A percentile compares a stretch with the other conserved stretches of the same genome.
Conservation (phyloP, 2,888 invertebrate species). For the Axea sp. region DNA sequence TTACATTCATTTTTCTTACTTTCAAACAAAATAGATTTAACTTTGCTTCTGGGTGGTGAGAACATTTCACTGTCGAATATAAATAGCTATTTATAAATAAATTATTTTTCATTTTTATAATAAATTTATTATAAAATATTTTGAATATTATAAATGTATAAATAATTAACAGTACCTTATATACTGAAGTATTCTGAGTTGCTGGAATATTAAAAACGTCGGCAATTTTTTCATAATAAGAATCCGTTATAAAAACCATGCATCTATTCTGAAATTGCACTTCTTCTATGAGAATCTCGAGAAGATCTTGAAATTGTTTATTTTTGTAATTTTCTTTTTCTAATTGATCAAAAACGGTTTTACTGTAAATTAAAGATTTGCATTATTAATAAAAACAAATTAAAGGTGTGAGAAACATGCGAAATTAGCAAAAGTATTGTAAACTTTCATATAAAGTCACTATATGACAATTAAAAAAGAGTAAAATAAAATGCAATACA, state of each 20-base stretch:
- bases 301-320: slow-evolving; percentile 65
- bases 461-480: no score
- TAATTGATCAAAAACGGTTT: background rate
- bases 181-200: slow-evolving; percentile 64
- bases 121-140: no score
- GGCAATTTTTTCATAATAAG: slow-evolving; percentile 68
- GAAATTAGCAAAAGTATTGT: no score
- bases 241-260: slow-evolving; percentile 72
- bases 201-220: slow-evolving; percentile 58
- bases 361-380: slow-evolving; percentile 23
- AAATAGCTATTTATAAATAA: slow-evolving; percentile 66
- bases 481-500: no score
- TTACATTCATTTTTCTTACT: slow-evolving; percentile 84
- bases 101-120: slow-evolving; percentile 1
- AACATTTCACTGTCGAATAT: slow-evolving; percentile 73
- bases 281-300: slow-evolving; percentile 69
- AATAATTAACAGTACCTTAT: slow-evolving; percentile 63
- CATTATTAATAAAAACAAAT: no score
- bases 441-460: no score
- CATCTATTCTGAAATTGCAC: slow-evolving; percentile 68
- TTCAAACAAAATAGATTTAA: slow-evolving; percentile 65
- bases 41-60: slow-evolving; percentile 63
- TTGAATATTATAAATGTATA: background rate
- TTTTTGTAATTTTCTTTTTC: slow-evolving; percentile 14
- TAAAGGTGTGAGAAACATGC: no score